Evolutionary conservation across 1,140 invertebrate genomes (phyloP).

Genomic region (Macrobrachium nipponense): DNA sequence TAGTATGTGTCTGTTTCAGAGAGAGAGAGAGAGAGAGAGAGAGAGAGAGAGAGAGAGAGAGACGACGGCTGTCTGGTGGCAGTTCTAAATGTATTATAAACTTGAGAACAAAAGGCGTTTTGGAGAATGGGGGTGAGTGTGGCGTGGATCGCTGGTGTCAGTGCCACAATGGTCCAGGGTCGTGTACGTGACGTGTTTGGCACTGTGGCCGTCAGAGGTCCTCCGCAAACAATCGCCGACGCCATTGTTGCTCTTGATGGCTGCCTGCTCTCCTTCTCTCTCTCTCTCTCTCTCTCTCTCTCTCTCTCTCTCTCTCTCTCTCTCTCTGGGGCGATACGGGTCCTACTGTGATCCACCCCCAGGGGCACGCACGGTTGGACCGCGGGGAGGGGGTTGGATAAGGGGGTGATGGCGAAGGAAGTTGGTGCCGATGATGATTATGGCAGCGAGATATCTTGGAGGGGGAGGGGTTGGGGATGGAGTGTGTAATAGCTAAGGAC

Average conservation of each 20-base stretch:
- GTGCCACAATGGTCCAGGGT: conserved; percentile 5
- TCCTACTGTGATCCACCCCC: neutral
- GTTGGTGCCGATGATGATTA: neutral
- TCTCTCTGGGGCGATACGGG: neutral
- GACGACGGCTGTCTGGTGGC: too few relatives aligned
- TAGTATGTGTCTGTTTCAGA: neutral
- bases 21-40: neutral
- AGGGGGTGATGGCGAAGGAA: neutral
- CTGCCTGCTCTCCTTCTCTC: neutral
- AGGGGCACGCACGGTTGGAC: neutral
- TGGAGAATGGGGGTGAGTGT: too few relatives aligned
- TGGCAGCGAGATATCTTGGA: neutral
- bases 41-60: neutral
- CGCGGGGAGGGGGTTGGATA: neutral
- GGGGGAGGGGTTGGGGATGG: neutral
- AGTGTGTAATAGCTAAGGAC: neutral
- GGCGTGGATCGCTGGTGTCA: neutral
- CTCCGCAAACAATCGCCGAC: neutral
- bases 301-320: neutral
- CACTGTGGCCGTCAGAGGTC: conserved; percentile 13
- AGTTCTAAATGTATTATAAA: conserved; percentile 18
- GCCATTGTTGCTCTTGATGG: conserved; percentile 12
- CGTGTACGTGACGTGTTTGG: conserved; percentile 12
- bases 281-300: neutral
- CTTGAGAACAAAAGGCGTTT: conserved; percentile 8